A percentile compares a stretch with the other conserved stretches of the same genome.
Conservation (phyloP, 2,888 invertebrate genomes). For the Tanypteryx hageni region DNA sequence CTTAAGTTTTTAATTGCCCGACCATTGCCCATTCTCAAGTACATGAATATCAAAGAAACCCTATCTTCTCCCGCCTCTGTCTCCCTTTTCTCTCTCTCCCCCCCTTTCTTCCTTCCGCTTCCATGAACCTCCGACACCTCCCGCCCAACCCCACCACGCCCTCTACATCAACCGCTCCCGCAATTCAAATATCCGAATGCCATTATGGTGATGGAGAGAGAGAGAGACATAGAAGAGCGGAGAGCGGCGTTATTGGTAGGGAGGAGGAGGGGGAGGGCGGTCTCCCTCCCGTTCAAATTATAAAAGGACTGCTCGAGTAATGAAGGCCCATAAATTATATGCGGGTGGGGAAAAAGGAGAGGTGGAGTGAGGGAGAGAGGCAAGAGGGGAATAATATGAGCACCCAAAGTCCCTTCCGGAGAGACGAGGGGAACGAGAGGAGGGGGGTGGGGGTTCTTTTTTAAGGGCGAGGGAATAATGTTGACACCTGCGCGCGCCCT, state of each 20-base stretch:
- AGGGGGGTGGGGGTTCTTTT: neutral
- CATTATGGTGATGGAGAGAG: neutral
- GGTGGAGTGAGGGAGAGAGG: neutral
- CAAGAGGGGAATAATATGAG: neutral
- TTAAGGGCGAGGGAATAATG: conserved; percentile 35
- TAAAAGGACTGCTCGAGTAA: neutral
- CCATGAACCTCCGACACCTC: neutral
- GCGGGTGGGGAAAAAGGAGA: neutral
- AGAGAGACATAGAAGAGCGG: neutral
- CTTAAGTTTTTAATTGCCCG: too few species aligned
- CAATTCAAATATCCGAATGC: conserved; percentile 18
- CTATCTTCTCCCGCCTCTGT: too few species aligned
- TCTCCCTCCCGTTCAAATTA: conserved; percentile 20
- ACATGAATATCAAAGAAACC: too few species aligned
- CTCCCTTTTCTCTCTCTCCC: neutral
- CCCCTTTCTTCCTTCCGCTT: neutral
- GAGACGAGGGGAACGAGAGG: neutral
- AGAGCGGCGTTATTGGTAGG: neutral
- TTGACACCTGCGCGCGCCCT: conserved; percentile 48
- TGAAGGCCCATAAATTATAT: neutral
- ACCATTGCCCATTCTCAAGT: too few species aligned
- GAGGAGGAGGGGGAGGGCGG: neutral
- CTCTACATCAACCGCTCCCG: neutral
- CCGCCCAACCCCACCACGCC: neutral
- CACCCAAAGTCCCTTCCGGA: neutral